These are phyloP conservation scores for Cybosia mesomella DNA, from an alignment of 2,888 invertebrate genomes.

Conservation along the genomic window DNA sequence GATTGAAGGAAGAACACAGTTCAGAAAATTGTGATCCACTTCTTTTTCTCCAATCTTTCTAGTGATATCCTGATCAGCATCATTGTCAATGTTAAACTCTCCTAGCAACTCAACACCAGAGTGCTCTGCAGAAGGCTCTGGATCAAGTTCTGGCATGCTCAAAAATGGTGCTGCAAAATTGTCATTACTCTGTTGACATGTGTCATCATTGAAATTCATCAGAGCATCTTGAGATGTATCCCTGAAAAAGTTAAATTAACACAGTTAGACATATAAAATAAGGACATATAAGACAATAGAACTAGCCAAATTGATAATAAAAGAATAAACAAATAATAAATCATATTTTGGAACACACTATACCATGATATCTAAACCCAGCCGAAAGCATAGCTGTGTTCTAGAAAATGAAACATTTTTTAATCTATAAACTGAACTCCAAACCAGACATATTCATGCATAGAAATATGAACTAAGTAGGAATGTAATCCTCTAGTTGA, in stretches of 20 bases:
- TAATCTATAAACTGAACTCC: not conserved
- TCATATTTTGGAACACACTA: not conserved
- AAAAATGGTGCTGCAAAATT: conserved; percentile 70
- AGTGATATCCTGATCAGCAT: conserved; percentile 65
- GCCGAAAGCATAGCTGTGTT: not conserved
- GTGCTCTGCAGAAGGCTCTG: conserved; percentile 60
- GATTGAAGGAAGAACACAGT: conserved; percentile 81
- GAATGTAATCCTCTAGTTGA: no score
- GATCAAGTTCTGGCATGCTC: conserved; percentile 78
- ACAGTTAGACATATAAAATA: not conserved
- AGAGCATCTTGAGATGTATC: conserved; percentile 63
- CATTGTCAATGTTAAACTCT: conserved; percentile 76
- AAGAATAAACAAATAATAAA: no score
- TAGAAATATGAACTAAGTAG: no score
- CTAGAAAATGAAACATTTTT: not conserved
- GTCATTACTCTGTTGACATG: conserved; percentile 66
- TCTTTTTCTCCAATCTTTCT: conserved; percentile 60
- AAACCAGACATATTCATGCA: no score
- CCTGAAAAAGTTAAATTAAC: conserved; percentile 53
- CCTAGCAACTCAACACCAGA: conserved; percentile 72
- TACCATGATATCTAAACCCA: no score
- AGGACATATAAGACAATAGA: not conserved
- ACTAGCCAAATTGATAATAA: not conserved
- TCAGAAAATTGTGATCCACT: conserved; percentile 68
- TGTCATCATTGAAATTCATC: conserved; percentile 68